A percentile compares a stretch with the other conserved stretches of the same genome.
Conservation (phyloP, 2,888 invertebrate species). For the Ariolimax columbianus region DNA sequence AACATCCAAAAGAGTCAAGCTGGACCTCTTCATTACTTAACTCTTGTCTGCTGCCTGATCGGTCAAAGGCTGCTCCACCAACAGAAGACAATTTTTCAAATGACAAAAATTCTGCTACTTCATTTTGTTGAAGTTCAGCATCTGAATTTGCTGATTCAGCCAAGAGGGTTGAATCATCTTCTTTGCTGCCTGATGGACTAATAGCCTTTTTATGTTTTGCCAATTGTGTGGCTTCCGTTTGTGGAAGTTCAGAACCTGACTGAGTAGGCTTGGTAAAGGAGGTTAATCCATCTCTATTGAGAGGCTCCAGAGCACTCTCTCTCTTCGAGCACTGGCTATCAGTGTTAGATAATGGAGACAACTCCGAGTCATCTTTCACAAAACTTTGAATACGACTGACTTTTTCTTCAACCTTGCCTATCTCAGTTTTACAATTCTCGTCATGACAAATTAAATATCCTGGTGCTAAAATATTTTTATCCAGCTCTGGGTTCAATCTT, state of each 20-base stretch:
- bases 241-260: not conserved
- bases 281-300: not conserved
- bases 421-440: not conserved
- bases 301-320: not conserved
- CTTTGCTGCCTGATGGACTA: too few relatives aligned
- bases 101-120: not conserved
- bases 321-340: slow-evolving; percentile 18
- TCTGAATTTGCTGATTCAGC: not conserved
- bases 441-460: not conserved
- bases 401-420: not conserved
- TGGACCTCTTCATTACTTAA: slow-evolving; percentile 38
- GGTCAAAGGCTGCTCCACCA: not conserved
- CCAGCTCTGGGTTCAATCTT: not conserved
- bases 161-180: not conserved
- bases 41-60: slow-evolving; percentile 29
- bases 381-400: not conserved
- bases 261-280: not conserved
- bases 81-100: not conserved
- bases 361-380: not conserved
- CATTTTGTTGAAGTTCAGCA: not conserved
- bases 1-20: not conserved
- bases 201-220: too few relatives aligned
- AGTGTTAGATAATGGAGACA: not conserved
- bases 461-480: not conserved
- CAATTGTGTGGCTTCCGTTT: not conserved